A percentile compares a stretch with the other conserved stretches of the same genome.
These are phyloP conservation scores for Apamea epomidion DNA, from an alignment of 2,888 invertebrate genomes.

Conservation along the genomic window DNA sequence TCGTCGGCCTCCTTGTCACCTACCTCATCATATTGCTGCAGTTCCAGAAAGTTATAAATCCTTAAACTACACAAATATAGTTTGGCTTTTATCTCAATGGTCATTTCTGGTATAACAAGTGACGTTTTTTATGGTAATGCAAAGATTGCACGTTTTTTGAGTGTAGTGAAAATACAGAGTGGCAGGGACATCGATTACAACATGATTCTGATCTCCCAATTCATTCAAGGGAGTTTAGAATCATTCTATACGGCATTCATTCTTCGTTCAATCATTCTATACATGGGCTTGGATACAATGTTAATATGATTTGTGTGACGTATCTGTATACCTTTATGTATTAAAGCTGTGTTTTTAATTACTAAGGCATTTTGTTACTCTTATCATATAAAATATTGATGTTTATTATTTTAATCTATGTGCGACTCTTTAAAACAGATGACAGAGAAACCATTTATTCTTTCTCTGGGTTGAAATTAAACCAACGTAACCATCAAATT, in stretches of 20 bases:
- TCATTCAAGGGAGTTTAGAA: neutral
- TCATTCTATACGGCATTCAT: no score
- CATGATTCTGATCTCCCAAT: neutral
- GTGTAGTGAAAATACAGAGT: conserved; percentile 1
- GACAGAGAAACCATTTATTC: neutral
- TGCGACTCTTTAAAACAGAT: neutral
- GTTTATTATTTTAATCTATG: neutral
- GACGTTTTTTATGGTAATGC: neutral
- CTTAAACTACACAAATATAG: conserved; percentile 39
- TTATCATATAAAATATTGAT: neutral
- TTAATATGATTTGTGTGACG: conserved; percentile 17
- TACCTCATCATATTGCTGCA: conserved; percentile 85
- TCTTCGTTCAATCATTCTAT: no score
- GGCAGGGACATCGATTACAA: neutral
- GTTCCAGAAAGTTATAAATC: conserved; percentile 80
- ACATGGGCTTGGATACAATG: neutral
- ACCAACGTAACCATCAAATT: neutral
- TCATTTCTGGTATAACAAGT: neutral
- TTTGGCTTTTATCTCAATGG: neutral
- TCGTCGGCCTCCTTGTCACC: conserved; percentile 79
- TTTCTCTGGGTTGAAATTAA: neutral
- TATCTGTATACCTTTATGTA: neutral
- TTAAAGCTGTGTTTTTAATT: conserved; percentile 7
- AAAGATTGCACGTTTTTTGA: conserved; percentile 37
- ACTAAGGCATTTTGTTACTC: neutral